Conservation (phyloP, 2,113 vertebrate genomes). For the Anhinga anhinga region DNA sequence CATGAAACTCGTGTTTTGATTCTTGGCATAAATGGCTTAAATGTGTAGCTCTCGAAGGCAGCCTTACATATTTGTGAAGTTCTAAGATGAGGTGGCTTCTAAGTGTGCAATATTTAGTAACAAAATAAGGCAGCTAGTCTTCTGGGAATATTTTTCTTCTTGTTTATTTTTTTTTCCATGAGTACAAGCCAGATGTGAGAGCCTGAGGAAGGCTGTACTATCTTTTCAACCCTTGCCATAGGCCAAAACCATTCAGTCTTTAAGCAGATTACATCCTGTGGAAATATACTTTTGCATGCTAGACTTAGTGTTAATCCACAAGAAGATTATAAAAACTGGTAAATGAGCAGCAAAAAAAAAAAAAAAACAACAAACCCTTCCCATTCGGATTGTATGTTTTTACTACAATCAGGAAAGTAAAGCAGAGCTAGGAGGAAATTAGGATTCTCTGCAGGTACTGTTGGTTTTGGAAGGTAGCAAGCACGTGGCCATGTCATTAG, state of each 20-base stretch:
- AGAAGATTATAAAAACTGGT: slow-evolving; percentile 31
- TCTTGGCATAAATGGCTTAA: background rate
- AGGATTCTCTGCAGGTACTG: slow-evolving; percentile 41
- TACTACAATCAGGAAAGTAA: slow-evolving; percentile 18
- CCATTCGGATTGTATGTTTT: slow-evolving; percentile 31
- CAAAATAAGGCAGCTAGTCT: background rate
- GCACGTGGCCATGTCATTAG: slow-evolving; percentile 12
- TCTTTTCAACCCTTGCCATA: slow-evolving; percentile 6
- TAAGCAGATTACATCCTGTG: slow-evolving; percentile 40
- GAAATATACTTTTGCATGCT: slow-evolving; percentile 47
- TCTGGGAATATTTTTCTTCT: background rate
- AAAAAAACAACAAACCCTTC: background rate
- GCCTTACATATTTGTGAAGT: background rate
- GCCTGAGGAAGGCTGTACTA: background rate
- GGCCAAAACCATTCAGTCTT: background rate
- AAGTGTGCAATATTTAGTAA: background rate
- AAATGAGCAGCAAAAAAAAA: background rate
- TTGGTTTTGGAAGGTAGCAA: slow-evolving; percentile 45
- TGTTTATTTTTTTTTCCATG: background rate
- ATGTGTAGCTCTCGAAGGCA: background rate
- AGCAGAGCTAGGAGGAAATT: slow-evolving; percentile 11
- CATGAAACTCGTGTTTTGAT: background rate
- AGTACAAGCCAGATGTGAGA: background rate
- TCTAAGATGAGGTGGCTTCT: background rate
- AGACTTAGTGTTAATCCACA: slow-evolving; percentile 47